These are phyloP conservation scores for Mormyrops boulengeri DNA, from an alignment of 2,797 vertebrate genomes.

Conservation along the genomic window DNA sequence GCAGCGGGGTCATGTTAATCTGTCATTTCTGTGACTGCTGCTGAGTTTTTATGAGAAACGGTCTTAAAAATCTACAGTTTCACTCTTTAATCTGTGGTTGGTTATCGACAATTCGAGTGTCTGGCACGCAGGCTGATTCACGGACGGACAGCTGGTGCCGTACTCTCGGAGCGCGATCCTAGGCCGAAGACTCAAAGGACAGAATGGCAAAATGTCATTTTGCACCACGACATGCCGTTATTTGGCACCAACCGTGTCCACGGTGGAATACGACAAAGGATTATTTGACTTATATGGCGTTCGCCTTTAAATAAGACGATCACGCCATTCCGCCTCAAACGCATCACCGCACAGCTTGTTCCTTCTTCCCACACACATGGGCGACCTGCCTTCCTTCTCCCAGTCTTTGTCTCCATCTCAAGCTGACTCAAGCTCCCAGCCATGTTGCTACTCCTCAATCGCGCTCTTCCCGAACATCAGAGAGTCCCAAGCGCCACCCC, in stretches of 20 bases:
- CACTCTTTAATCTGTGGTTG: not conserved
- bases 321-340: not conserved
- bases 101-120: not conserved
- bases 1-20: not conserved
- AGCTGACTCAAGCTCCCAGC: not conserved
- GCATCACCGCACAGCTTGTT: not conserved
- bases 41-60: not conserved
- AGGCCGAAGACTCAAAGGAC: not conserved
- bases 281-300: not conserved
- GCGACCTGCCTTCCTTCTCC: not conserved
- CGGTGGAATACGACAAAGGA: not conserved
- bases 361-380: not conserved
- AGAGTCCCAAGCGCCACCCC: not conserved
- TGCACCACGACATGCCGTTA: not conserved
- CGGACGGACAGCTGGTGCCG: not conserved
- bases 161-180: not conserved
- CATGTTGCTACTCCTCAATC: not conserved
- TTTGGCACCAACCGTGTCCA: not conserved
- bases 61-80: not conserved
- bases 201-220: not conserved
- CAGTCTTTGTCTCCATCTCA: not conserved
- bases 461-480: not conserved
- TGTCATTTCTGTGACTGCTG: not conserved
- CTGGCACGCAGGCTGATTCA: not conserved
- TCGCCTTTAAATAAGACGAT: not conserved